Base-by-base conservation (phyloP, 2,113 vertebrate species). In the Trichechus manatus region DNA sequence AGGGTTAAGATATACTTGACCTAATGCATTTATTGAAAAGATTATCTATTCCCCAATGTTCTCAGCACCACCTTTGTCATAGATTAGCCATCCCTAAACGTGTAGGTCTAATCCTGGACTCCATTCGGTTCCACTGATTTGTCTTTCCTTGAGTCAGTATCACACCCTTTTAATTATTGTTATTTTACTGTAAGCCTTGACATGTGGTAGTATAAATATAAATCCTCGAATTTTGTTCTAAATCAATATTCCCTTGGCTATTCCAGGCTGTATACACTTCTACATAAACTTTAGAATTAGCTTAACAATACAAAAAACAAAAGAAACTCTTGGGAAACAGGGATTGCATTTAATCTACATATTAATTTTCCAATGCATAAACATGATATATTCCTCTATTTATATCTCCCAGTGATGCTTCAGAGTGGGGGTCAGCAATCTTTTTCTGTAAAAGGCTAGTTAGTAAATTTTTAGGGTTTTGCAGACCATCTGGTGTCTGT, bases 401-500 rank as follows among this genome's bases (percentile, higher is more conserved):
- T 25, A 19, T 9, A 42, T 33, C 44, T 10, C 72, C 56, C 88
- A 36, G n/a, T 33, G 78, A 63, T 1, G 33, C 68, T 70, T 70
- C 19, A 8, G 33, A 20, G 68, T 13, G 10, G 27, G 2, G 13
- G 29, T 61, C 20, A 44, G 36, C 42, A 79, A 50, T 8, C 39
- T 63, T 6, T 63, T 70, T 25, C 33, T 27, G 33, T 31, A 20
- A 70, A 3, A 17, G 15, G 7, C 6, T 11, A n/a, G 33, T n/a
- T 8, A n/a, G 33, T 20, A 47, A 4, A 9, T 80, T 47, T 19
- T 25, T 42, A 53, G 20, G 3, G 20, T 68, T 8, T 22, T n/a
- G 14, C 0, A 9, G 14, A 47, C 74, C n/a, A 7, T 6, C 6
- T 4, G 44, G 47, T 19, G 27, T 68, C 6, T 56, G n/a, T 15